These are phyloP conservation scores for Eurytoma californica DNA, from an alignment of 2,888 invertebrate species.

Conservation along the genomic window DNA sequence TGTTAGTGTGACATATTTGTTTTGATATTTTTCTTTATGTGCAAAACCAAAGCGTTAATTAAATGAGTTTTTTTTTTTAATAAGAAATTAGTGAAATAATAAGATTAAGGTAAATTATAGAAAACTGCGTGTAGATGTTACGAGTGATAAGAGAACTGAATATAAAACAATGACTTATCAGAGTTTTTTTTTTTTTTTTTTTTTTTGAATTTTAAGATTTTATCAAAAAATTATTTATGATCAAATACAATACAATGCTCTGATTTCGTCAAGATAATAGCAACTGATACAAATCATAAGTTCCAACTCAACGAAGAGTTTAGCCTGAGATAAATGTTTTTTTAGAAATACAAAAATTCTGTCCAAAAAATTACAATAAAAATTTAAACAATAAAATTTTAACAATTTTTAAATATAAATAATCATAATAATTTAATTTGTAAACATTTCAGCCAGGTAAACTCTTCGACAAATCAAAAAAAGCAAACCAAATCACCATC, in stretches of 20 bases:
- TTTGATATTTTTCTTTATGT: constrained; percentile 23
- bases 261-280: too few species aligned
- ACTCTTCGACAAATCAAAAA: background rate
- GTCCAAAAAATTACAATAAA: too few species aligned
- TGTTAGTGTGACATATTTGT: constrained; percentile 46
- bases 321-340: background rate
- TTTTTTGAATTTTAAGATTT: background rate
- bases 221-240: background rate
- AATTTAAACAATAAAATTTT: too few species aligned
- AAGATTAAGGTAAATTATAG: constrained; percentile 13
- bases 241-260: too few species aligned
- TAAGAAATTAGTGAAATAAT: constrained; percentile 41
- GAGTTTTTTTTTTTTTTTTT: constrained; percentile 7
- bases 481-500: background rate
- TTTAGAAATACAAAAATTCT: background rate
- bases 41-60: constrained; percentile 30
- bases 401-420: too few species aligned
- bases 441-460: background rate
- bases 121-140: constrained; percentile 39
- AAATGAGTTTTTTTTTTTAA: constrained; percentile 6
- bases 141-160: constrained; percentile 26
- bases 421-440: too few species aligned
- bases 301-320: too few species aligned
- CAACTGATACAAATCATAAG: too few species aligned
- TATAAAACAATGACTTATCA: constrained; percentile 26